Evolutionary conservation across 2,888 invertebrate genomes (phyloP).

Genomic region (Acleris holmiana): DNA sequence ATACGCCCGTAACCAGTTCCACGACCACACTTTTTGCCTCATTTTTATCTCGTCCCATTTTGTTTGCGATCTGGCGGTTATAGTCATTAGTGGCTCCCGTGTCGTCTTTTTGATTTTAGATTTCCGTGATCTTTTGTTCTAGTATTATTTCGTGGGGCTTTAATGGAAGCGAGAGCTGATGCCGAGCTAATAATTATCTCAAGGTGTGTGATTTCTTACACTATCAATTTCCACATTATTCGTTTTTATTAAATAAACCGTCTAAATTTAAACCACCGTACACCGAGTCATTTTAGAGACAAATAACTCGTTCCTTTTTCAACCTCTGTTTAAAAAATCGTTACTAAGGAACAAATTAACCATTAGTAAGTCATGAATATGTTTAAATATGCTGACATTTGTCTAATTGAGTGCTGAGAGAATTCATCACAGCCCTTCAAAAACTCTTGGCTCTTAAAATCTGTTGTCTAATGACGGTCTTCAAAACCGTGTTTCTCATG

Average conservation of each 20-base stretch:
- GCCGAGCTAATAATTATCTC: too few relatives aligned
- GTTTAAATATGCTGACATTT: too few relatives aligned
- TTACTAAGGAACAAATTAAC: too few relatives aligned
- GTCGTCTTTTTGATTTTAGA: conserved; percentile 19
- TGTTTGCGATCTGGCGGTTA: conserved; percentile 62
- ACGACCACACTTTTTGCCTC: conserved; percentile 62
- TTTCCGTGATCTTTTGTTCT: conserved; percentile 13
- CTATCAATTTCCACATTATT: too few relatives aligned
- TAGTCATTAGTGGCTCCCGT: conserved; percentile 50
- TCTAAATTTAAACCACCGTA: too few relatives aligned
- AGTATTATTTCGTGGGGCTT: conserved; percentile 49
- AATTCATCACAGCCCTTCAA: background rate
- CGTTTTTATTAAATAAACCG: too few relatives aligned
- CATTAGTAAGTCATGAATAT: too few relatives aligned
- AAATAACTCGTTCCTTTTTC: too few relatives aligned
- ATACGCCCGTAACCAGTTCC: conserved; percentile 64
- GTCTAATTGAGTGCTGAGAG: background rate
- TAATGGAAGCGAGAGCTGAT: background rate
- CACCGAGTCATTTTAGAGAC: too few relatives aligned
- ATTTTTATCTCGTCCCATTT: conserved; percentile 61
- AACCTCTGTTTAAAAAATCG: too few relatives aligned
- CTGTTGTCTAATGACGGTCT: conserved; percentile 13
- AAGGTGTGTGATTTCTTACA: too few relatives aligned
- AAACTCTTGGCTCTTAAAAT: conserved; percentile 3
- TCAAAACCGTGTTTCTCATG: conserved; percentile 64